Conservation (phyloP, 2,797 vertebrate species). For the Telmatherina bonti region DNA sequence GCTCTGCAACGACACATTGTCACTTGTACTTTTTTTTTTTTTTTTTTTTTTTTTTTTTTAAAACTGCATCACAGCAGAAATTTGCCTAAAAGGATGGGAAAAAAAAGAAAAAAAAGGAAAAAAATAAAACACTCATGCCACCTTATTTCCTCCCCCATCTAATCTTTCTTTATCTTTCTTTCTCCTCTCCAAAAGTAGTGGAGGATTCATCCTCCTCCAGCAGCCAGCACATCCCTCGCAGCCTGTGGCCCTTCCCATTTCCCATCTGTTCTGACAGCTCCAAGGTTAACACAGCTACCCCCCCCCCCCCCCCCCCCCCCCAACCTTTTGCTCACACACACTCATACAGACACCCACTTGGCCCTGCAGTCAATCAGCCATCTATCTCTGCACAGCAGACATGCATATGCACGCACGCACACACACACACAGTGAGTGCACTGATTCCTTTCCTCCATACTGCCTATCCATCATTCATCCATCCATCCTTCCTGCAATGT, state of each 20-base stretch:
- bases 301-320: slow-evolving; percentile 33
- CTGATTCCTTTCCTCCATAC: slow-evolving; percentile 45
- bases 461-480: slow-evolving; percentile 49
- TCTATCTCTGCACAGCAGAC: slow-evolving; percentile 79
- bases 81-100: neutral
- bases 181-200: slow-evolving; percentile 47
- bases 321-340: slow-evolving; percentile 18
- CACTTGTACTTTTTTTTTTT: slow-evolving; percentile 35
- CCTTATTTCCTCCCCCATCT: neutral
- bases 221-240: slow-evolving; percentile 58
- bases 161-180: slow-evolving; percentile 49
- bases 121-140: slow-evolving; percentile 1
- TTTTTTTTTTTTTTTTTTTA: no score
- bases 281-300: slow-evolving; percentile 86
- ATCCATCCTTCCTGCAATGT: slow-evolving; percentile 48
- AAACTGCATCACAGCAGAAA: slow-evolving; percentile 52
- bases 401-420: slow-evolving; percentile 36
- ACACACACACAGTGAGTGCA: slow-evolving; percentile 49
- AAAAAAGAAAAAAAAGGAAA: neutral
- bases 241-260: slow-evolving; percentile 74
- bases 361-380: slow-evolving; percentile 74
- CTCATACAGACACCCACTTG: slow-evolving; percentile 62
- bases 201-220: slow-evolving; percentile 58
- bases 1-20: neutral
- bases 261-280: slow-evolving; percentile 91